Conservation (phyloP, 64 coral and sea anemone species). For the Dendrophyllia cribrosa region DNA sequence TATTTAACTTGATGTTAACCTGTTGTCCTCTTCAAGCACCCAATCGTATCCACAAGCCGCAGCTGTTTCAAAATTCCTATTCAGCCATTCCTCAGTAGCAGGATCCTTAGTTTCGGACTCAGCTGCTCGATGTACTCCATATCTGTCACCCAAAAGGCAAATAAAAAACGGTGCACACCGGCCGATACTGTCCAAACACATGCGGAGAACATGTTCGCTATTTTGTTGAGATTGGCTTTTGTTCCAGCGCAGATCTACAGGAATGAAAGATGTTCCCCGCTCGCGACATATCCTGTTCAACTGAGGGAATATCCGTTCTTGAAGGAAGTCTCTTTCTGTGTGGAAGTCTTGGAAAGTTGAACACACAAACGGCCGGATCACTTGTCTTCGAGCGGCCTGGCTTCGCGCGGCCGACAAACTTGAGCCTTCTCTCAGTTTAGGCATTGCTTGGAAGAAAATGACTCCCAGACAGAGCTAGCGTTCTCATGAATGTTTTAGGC, state of each 20-base stretch:
- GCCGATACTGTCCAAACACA: slow-evolving; percentile 83
- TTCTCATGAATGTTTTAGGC: too few species aligned
- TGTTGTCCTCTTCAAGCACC: slow-evolving; percentile 92
- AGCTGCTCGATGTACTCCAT: slow-evolving; percentile 77
- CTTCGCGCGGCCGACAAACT: slow-evolving; percentile 49
- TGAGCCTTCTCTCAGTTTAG: slow-evolving; percentile 10
- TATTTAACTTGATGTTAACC: slow-evolving; percentile 28
- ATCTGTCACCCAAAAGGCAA: slow-evolving; percentile 89
- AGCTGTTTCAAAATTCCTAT: slow-evolving; percentile 89
- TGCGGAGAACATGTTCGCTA: slow-evolving; percentile 82
- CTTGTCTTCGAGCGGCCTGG: slow-evolving; percentile 54
- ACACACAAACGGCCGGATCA: slow-evolving; percentile 86
- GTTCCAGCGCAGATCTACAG: slow-evolving; percentile 93
- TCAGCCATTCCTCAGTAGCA: slow-evolving; percentile 82
- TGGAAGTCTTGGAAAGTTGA: slow-evolving; percentile 89
- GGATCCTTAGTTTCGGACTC: slow-evolving; percentile 64
- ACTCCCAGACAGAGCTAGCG: neutral
- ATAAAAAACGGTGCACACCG: slow-evolving; percentile 95
- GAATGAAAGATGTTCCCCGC: slow-evolving; percentile 76
- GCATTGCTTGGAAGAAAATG: neutral
- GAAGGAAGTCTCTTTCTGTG: slow-evolving; percentile 78
- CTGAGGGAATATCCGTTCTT: slow-evolving; percentile 77
- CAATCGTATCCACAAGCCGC: slow-evolving; percentile 83
- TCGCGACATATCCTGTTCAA: slow-evolving; percentile 75
- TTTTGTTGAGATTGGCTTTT: slow-evolving; percentile 79